Conservation (phyloP, 2,888 invertebrate species). For the Cheilosia urbana region DNA sequence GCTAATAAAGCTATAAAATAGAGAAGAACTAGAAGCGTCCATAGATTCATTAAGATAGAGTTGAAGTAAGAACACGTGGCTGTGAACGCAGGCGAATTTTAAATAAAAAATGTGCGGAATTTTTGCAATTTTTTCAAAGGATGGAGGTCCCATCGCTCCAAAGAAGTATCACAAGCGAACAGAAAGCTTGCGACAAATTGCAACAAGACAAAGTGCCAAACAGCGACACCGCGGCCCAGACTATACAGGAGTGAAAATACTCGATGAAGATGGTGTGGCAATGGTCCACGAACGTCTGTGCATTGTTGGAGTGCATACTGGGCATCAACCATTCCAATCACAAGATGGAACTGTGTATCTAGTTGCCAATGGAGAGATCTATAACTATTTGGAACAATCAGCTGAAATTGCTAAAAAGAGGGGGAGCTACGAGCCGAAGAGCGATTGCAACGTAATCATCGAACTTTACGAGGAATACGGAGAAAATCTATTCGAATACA, state of each 20-base stretch:
- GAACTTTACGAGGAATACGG: slow-evolving; percentile 82
- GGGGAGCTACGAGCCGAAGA: slow-evolving; percentile 80
- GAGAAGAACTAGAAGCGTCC: too few relatives aligned
- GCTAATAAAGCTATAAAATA: too few relatives aligned
- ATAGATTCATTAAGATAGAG: too few relatives aligned
- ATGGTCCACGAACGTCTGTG: slow-evolving; percentile 82
- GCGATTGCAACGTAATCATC: slow-evolving; percentile 83
- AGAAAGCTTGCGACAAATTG: slow-evolving; percentile 81
- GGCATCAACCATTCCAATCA: slow-evolving; percentile 82
- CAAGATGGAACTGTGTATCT: slow-evolving; percentile 80
- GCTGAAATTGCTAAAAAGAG: slow-evolving; percentile 80
- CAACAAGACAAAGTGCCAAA: slow-evolving; percentile 81
- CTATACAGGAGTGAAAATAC: slow-evolving; percentile 80
- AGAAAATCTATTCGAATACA: slow-evolving; percentile 79
- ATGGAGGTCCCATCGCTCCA: slow-evolving; percentile 78
- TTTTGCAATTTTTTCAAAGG: slow-evolving; percentile 82
- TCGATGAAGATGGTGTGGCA: slow-evolving; percentile 80
- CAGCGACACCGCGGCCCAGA: slow-evolving; percentile 83
- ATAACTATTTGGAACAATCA: slow-evolving; percentile 82
- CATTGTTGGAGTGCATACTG: slow-evolving; percentile 81
- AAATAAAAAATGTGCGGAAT: slow-evolving; percentile 81
- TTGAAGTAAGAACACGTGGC: too few relatives aligned
- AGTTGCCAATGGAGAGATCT: slow-evolving; percentile 83
- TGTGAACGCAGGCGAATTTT: too few relatives aligned
- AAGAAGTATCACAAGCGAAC: slow-evolving; percentile 77